phyloP scores from a whole-genome alignment of 2,797 vertebrate species.

The Semotilus atromaculatus region DNA sequence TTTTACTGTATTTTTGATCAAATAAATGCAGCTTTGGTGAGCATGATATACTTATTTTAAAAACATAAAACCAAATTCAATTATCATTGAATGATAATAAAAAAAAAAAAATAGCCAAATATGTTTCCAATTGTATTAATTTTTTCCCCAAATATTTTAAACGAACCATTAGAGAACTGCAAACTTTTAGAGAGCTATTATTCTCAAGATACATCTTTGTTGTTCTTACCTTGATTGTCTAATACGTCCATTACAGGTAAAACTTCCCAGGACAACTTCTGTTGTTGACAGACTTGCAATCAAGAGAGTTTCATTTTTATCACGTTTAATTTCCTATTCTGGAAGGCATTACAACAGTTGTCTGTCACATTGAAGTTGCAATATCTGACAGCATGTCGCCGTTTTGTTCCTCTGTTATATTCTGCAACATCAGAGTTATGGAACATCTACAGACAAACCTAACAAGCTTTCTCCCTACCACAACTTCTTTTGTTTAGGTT shows the following conservation, averaged over 20 bases:
- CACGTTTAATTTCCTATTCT: neutral
- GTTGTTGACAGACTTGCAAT: conserved; percentile 12
- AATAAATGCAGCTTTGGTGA: neutral
- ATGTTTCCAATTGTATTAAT: neutral
- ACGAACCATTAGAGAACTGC: neutral
- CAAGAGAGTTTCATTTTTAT: neutral
- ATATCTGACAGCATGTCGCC: neutral
- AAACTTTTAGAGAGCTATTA: neutral
- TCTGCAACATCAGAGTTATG: neutral
- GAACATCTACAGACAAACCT: conserved; percentile 10
- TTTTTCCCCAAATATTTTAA: neutral
- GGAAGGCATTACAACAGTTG: neutral
- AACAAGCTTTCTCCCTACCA: conserved; percentile 23
- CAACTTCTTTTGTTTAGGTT: conserved; percentile 12
- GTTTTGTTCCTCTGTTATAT: conserved; percentile 1
- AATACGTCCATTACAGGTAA: neutral
- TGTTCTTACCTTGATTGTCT: neutral
- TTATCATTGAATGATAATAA: too few relatives aligned
- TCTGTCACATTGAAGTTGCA: conserved; percentile 9
- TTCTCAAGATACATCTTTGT: neutral
- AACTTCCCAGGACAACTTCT: neutral
- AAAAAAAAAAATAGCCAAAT: too few relatives aligned
- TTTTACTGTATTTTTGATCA: neutral
- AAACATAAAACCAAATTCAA: too few relatives aligned
- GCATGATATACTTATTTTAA: too few relatives aligned